These are phyloP conservation scores for Mactromeris polynyma DNA, from an alignment of 2,888 invertebrate species.

Conservation along the genomic window DNA sequence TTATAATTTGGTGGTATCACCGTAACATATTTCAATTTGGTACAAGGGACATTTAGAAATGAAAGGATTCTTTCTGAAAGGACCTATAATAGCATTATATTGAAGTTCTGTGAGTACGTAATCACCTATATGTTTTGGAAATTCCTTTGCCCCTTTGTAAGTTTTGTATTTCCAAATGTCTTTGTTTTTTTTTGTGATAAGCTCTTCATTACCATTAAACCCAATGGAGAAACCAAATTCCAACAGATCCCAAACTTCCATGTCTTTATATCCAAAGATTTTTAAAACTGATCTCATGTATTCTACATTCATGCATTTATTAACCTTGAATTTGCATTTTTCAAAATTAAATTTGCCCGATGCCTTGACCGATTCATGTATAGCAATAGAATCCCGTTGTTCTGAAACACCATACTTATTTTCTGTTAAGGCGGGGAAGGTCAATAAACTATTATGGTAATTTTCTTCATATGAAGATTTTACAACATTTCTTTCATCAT, in stretches of 20 bases:
- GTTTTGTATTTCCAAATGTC: slow-evolving; percentile 16
- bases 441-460: background rate
- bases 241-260: slow-evolving; percentile 23
- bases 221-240: slow-evolving; percentile 33
- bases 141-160: slow-evolving; percentile 34
- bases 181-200: background rate
- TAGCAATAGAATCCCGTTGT: background rate
- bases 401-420: background rate
- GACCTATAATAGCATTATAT: background rate
- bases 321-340: background rate
- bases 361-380: slow-evolving; percentile 17
- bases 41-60: too few relatives aligned
- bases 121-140: background rate
- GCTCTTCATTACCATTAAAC: background rate
- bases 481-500: too few relatives aligned
- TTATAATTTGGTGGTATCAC: too few relatives aligned
- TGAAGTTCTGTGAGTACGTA: background rate
- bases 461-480: background rate
- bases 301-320: background rate
- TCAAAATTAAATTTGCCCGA: slow-evolving; percentile 11
- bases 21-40: too few relatives aligned
- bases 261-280: slow-evolving; percentile 14
- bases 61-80: slow-evolving; percentile 18
- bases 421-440: background rate
- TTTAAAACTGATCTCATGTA: background rate